Evolutionary conservation across 2,888 invertebrate species (phyloP).

Genomic region (Caprella mutica): DNA sequence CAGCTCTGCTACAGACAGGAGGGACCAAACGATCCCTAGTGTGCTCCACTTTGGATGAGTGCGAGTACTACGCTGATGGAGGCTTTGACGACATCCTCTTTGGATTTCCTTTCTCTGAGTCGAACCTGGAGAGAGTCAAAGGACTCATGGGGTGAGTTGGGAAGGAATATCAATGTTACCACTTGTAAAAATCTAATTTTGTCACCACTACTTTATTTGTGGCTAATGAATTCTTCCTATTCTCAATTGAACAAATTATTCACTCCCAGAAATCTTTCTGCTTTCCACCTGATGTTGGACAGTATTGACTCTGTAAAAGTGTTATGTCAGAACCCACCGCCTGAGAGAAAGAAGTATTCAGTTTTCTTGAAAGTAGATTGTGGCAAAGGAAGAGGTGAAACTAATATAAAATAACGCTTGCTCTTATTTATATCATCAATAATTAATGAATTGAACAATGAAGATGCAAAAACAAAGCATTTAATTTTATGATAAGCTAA

Average conservation of each 20-base stretch:
- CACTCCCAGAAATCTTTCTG: no score
- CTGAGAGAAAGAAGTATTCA: conserved; percentile 38
- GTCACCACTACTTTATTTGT: not conserved
- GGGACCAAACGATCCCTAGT: conserved; percentile 38
- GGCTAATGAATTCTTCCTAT: no score
- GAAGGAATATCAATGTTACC: no score
- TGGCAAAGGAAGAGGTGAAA: conserved; percentile 38
- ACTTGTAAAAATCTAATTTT: no score
- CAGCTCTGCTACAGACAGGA: conserved; percentile 39
- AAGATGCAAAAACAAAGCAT: no score
- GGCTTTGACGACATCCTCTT: conserved; percentile 42
- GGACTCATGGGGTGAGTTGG: conserved; percentile 23
- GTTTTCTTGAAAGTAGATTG: conserved; percentile 39
- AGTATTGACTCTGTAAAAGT: conserved; percentile 27
- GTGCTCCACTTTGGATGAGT: conserved; percentile 40
- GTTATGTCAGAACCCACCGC: conserved; percentile 29
- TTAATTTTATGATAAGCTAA: no score
- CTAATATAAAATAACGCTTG: not conserved
- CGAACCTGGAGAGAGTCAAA: conserved; percentile 23
- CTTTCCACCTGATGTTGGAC: conserved; percentile 39
- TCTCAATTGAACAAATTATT: no score
- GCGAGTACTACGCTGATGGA: conserved; percentile 39
- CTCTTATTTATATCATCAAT: not conserved
- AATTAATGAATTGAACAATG: not conserved
- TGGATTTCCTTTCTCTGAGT: conserved; percentile 38